These are phyloP conservation scores for Lanius collurio DNA, from an alignment of 2,113 vertebrate species.

Conservation along the genomic window DNA sequence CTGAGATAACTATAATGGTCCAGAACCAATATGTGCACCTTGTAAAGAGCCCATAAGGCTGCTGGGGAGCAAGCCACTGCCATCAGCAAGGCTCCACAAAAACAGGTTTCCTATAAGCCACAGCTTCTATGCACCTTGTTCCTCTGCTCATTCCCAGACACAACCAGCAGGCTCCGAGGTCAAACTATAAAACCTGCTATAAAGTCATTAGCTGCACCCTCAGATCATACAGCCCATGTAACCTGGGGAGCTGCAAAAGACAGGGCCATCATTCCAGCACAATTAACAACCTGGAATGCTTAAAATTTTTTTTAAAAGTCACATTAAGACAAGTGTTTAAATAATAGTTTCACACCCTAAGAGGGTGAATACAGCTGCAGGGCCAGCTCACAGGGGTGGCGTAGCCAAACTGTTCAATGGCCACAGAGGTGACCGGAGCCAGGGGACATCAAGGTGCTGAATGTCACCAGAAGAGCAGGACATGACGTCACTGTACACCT, in stretches of 20 bases:
- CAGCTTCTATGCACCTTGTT: background rate
- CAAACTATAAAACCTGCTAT: background rate
- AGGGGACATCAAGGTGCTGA: background rate
- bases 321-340: background rate
- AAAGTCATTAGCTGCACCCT: background rate
- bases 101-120: background rate
- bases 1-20: background rate
- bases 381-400: background rate
- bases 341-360: background rate
- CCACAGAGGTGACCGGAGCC: rapidly evolving
- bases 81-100: background rate
- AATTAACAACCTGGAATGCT: background rate
- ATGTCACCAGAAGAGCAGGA: background rate
- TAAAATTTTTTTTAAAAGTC: too few relatives aligned
- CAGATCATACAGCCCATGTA: rapidly evolving
- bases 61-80: background rate
- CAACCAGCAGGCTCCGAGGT: background rate
- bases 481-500: rapidly evolving
- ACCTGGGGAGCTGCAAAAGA: background rate
- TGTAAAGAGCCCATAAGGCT: background rate
- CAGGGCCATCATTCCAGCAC: background rate
- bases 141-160: background rate
- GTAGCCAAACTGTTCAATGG: background rate
- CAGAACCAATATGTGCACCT: background rate
- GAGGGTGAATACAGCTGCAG: background rate